These are phyloP conservation scores for Artibeus lituratus DNA, from an alignment of 2,797 vertebrate species.

Conservation along the genomic window DNA sequence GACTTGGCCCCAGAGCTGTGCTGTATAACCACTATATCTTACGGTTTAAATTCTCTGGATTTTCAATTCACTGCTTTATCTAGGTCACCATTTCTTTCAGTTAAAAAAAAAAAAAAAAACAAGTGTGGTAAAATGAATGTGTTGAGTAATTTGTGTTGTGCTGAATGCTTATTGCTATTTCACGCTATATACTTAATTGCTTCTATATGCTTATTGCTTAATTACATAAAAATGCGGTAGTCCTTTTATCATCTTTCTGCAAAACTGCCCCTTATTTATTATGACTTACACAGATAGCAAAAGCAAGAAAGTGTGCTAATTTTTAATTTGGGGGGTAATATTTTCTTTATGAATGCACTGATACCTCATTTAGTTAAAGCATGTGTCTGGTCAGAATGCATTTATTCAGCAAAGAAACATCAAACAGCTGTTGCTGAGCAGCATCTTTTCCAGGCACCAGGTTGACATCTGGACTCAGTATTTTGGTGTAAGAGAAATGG, in stretches of 20 bases:
- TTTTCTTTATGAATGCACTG: background rate
- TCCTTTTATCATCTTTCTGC: conserved; percentile 70
- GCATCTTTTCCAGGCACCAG: conserved; percentile 60
- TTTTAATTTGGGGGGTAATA: conserved; percentile 48
- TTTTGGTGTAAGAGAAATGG: conserved; percentile 71
- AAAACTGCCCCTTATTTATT: conserved; percentile 66
- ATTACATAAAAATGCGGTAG: conserved; percentile 68
- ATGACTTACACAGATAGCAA: conserved; percentile 37
- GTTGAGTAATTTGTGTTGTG: conserved; percentile 70
- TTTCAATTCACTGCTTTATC: conserved; percentile 63
- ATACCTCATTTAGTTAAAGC: conserved; percentile 44
- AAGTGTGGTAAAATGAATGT: conserved; percentile 59
- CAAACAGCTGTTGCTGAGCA: conserved; percentile 52
- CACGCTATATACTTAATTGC: conserved; percentile 71
- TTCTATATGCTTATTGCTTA: conserved; percentile 72
- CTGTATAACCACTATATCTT: conserved; percentile 30
- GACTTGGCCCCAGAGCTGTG: background rate
- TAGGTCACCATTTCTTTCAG: conserved; percentile 69
- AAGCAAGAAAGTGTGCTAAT: conserved; percentile 19
- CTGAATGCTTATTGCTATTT: conserved; percentile 69
- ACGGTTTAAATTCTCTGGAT: conserved; percentile 39
- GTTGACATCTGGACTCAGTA: conserved; percentile 69
- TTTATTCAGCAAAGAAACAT: conserved; percentile 14
- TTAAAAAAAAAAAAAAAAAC: background rate
- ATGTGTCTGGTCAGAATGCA: conserved; percentile 41